phyloP scores from a whole-genome alignment of 2,797 vertebrate genomes.

The Typhlichthys subterraneus region DNA sequence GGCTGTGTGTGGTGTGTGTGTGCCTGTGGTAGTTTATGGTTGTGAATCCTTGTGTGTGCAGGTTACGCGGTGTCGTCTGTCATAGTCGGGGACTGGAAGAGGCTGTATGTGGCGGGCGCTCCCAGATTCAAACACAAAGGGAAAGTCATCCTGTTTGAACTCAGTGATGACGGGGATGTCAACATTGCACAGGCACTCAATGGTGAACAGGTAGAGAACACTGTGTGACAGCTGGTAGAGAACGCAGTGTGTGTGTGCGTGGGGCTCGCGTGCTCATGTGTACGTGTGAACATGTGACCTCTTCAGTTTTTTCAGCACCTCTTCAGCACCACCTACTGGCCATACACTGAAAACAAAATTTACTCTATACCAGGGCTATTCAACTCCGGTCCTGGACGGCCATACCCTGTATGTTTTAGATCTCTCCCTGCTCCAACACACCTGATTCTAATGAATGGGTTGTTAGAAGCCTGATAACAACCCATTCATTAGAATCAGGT shows the following conservation, averaged over 20 bases:
- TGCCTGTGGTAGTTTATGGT: conserved; percentile 58
- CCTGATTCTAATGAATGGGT: too few species aligned
- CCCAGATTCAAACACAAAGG: conserved; percentile 96
- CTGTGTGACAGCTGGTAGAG: not conserved
- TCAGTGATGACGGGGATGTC: conserved; percentile 75
- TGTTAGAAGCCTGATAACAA: too few species aligned
- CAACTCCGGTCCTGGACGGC: too few species aligned
- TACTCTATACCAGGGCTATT: not conserved
- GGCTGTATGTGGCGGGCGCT: conserved; percentile 87
- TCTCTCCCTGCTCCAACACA: too few species aligned
- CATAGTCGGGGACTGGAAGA: conserved; percentile 76
- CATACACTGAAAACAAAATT: conserved; percentile 9
- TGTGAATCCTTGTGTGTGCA: conserved; percentile 52
- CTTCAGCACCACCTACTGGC: conserved; percentile 51
- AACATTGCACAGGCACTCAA: conserved; percentile 85
- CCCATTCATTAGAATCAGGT: too few species aligned
- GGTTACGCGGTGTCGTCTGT: conserved; percentile 94
- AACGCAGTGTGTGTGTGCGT: too few species aligned
- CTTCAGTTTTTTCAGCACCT: not conserved
- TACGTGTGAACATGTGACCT: too few species aligned
- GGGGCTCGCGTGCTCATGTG: too few species aligned
- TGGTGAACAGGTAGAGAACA: conserved; percentile 87
- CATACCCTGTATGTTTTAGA: too few species aligned
- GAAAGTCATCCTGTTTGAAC: conserved; percentile 91
- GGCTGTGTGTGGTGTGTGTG: conserved; percentile 6